These are phyloP conservation scores for Chelonia mydas DNA, from an alignment of 2,797 vertebrate species.

Conservation along the genomic window DNA sequence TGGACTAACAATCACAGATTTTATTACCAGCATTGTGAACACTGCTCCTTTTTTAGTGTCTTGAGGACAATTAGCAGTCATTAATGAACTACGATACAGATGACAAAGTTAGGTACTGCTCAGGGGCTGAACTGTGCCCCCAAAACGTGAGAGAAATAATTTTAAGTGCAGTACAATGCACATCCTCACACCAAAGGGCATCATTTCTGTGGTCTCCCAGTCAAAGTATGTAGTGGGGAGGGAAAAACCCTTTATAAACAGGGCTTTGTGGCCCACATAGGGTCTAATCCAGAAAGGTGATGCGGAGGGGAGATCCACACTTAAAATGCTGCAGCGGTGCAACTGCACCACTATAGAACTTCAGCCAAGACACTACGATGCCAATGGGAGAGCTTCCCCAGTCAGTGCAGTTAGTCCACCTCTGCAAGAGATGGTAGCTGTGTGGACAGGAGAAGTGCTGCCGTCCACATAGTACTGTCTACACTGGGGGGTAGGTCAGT, in stretches of 20 bases:
- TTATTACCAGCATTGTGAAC: slow-evolving; percentile 36
- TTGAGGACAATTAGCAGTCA: slow-evolving; percentile 24
- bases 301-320: background rate
- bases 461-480: background rate
- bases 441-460: background rate
- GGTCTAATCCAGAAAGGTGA: background rate
- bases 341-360: too few relatives aligned
- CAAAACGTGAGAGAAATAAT: background rate
- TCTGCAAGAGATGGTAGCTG: background rate
- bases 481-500: background rate
- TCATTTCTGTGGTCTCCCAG: background rate
- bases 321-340: background rate
- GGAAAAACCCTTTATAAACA: background rate
- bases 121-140: background rate
- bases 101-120: slow-evolving; percentile 25
- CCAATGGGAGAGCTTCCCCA: background rate
- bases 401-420: background rate
- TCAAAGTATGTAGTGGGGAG: background rate
- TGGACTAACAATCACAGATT: slow-evolving; percentile 40
- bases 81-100: background rate
- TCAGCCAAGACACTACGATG: background rate
- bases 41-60: slow-evolving; percentile 36
- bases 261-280: background rate
- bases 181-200: background rate
- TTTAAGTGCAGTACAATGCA: background rate